Percentiles rank a stretch among this genome's conserved stretches.
Conservation (phyloP, 2,888 invertebrate genomes). For the Tenthredo amoena region DNA sequence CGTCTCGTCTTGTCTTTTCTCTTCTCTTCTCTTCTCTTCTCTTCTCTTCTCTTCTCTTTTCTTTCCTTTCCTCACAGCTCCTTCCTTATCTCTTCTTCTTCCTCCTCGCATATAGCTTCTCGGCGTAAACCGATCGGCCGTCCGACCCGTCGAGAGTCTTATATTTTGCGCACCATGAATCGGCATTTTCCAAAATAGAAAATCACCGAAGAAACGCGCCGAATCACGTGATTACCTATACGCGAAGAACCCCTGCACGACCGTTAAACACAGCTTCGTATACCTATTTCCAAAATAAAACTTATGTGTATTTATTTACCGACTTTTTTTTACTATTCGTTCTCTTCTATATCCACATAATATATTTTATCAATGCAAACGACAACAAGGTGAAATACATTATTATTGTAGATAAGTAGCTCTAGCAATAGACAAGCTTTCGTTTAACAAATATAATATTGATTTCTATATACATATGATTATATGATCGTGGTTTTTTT, state of each 20-base stretch:
- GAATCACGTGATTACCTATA: background rate
- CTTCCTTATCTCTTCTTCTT: conserved; percentile 54
- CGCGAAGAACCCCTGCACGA: background rate
- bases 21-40: conserved; percentile 46
- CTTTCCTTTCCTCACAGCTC: background rate
- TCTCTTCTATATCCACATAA: background rate
- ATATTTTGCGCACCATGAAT: conserved; percentile 39
- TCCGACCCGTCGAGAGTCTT: background rate
- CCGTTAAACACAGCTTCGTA: background rate
- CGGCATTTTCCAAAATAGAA: conserved; percentile 44
- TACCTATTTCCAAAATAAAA: conserved; percentile 6
- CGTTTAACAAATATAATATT: background rate
- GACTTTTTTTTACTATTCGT: background rate
- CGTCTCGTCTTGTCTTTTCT: conserved; percentile 52
- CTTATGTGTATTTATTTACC: background rate
- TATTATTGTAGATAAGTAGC: background rate
- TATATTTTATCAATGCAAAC: background rate
- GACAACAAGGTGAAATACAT: background rate
- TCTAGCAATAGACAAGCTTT: background rate
- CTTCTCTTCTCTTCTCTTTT: conserved; percentile 6
- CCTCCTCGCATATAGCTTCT: conserved; percentile 33
- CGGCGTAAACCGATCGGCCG: conserved; percentile 1
- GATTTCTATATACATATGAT: background rate
- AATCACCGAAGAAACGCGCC: conserved; percentile 35
- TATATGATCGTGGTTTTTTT: background rate